Conservation (phyloP, 2,113 vertebrate genomes). For the Neolamprologus devosi region DNA sequence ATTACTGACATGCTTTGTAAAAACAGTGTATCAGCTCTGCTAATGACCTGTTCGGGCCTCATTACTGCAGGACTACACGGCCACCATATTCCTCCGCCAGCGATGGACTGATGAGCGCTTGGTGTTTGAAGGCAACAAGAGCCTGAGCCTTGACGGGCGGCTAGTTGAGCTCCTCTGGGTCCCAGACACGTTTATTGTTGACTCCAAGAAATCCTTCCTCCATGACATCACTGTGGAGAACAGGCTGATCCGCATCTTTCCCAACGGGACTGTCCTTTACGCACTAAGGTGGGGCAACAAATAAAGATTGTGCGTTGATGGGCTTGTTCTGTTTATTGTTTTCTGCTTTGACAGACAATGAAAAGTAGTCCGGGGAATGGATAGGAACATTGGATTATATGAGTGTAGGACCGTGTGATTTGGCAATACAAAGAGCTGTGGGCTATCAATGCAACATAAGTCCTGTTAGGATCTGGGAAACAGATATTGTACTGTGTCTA, state of each 20-base stretch:
- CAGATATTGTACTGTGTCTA: background rate
- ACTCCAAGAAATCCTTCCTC: constrained; percentile 89
- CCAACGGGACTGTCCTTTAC: constrained; percentile 87
- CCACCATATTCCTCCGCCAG: constrained; percentile 87
- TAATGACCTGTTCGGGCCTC: background rate
- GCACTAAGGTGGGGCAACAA: constrained; percentile 73
- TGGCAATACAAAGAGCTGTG: background rate
- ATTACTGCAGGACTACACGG: constrained; percentile 78
- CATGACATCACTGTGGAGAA: constrained; percentile 91
- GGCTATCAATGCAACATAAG: background rate
- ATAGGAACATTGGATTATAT: background rate
- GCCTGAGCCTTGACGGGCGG: constrained; percentile 83
- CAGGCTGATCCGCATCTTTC: constrained; percentile 86
- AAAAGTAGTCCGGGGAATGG: background rate
- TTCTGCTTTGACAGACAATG: background rate
- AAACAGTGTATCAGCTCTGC: background rate
- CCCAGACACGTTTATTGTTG: constrained; percentile 86
- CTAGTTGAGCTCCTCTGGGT: constrained; percentile 90
- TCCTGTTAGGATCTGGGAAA: background rate
- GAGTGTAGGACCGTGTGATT: background rate
- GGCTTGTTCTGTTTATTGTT: background rate
- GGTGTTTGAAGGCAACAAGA: constrained; percentile 85
- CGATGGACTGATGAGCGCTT: constrained; percentile 86
- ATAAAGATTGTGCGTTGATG: background rate
- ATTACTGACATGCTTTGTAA: background rate